Conservation (phyloP, 2,888 invertebrate species). For the Limnephilus lunatus region DNA sequence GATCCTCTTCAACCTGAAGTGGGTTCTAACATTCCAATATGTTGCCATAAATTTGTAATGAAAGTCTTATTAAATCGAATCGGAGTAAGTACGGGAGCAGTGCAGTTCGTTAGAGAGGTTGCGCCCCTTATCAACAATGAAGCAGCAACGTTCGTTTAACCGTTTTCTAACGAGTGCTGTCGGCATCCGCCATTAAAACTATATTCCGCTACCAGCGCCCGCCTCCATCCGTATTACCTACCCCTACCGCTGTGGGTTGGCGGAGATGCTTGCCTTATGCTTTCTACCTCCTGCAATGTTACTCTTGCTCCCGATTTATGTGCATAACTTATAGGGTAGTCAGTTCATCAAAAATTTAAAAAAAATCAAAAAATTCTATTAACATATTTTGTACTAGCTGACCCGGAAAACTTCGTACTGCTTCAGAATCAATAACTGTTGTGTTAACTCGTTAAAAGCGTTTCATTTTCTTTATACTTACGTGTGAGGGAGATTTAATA, state of each 20-base stretch:
- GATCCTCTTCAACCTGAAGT: too few species aligned
- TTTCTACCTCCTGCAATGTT: background rate
- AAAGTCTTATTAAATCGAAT: background rate
- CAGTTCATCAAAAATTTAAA: background rate
- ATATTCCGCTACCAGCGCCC: conserved; percentile 5
- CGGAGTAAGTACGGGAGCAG: background rate
- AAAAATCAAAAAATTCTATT: too few species aligned
- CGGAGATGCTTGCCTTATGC: background rate
- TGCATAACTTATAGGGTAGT: background rate
- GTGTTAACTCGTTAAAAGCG: too few species aligned
- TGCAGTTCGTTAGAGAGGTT: conserved; percentile 14
- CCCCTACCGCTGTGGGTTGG: too few species aligned
- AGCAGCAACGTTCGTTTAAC: conserved; percentile 40
- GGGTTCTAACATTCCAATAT: too few species aligned
- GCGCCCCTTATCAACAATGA: conserved; percentile 42
- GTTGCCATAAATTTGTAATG: background rate
- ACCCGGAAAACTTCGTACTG: too few species aligned
- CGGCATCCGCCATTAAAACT: conserved; percentile 53
- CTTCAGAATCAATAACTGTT: too few species aligned
- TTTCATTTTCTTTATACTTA: too few species aligned
- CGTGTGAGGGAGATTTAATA: too few species aligned
- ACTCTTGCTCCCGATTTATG: background rate
- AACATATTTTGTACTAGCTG: too few species aligned
- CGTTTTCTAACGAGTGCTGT: conserved; percentile 43
- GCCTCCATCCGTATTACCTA: background rate